Evolutionary conservation across 2,113 vertebrate genomes (phyloP).

Genomic region (Corapipo altera): DNA sequence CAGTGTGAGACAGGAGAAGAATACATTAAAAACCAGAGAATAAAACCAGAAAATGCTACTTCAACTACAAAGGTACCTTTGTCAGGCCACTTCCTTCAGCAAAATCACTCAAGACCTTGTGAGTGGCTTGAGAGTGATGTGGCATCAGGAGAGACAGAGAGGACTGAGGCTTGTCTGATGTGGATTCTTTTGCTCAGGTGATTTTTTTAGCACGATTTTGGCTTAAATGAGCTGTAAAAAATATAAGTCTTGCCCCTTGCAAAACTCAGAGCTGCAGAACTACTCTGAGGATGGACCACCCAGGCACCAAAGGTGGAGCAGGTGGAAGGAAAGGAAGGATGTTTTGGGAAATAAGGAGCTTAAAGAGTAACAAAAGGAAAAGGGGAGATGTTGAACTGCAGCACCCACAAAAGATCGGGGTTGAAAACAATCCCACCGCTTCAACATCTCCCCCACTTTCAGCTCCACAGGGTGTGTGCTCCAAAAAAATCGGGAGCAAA

Average conservation of each 20-base stretch:
- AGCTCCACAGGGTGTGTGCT: fast-evolving
- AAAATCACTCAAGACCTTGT: not conserved
- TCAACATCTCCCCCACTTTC: not conserved
- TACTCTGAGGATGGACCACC: not conserved
- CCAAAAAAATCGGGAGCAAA: not conserved
- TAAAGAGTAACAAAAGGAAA: not conserved
- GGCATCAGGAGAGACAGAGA: not conserved
- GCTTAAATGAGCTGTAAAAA: not conserved
- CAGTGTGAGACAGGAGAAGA: not conserved
- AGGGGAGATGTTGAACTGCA: fast-evolving
- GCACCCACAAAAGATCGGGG: not conserved
- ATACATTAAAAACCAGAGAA: not conserved
- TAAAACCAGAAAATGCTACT: not conserved
- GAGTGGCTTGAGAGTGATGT: not conserved
- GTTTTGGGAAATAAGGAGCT: not conserved
- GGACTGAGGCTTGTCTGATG: not conserved
- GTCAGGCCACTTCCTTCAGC: not conserved
- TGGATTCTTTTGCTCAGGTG: not conserved
- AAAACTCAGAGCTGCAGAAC: not conserved
- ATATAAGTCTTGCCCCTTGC: fast-evolving
- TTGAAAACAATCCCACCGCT: not conserved
- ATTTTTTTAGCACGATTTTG: not conserved
- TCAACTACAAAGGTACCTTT: not conserved
- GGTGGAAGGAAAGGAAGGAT: not conserved
- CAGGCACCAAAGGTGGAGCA: not conserved